Evolutionary conservation across 2,113 vertebrate genomes (phyloP), one percentile per base, ranked within the genome.

Genomic region (Paralichthys olivaceus): DNA sequence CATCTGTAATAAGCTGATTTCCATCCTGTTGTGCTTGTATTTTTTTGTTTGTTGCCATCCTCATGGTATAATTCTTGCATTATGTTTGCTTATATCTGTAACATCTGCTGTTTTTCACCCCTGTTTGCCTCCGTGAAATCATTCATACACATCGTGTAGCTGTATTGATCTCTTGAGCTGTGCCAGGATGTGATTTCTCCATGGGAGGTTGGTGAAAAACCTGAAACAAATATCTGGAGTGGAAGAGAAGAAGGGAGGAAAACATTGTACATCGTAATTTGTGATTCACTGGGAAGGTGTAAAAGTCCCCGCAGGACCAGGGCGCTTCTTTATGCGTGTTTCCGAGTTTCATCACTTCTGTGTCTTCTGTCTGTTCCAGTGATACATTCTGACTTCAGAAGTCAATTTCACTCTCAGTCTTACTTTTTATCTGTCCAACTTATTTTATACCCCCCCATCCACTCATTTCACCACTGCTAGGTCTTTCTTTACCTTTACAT

Each of bases 381-480:
- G 82, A 83, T 87, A 66, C 56, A 34, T 61, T 87, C 63, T 75
- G 28, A 40, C 59, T 83, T 86, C 88, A 85, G 56, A 84, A 85
- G 84, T 90, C 87, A 87, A 77, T 91, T 88, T 91, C 85, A 75
- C 61, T 78, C 65, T 70, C 80, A 58, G 78, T 75, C 84, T 89
- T 85, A 78, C 65, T 81, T 86, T 90, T 85, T 84, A 86, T 89
- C 80, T 76, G 82, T 86, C 80, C 78, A 66, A 72, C 66, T 62
- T 69, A 54, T 89, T 90, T 89, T 78, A 82, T 87, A 70, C 80
- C 61, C 53, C 64, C 69, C 77, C 49, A 28, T 84, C 49, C 84
- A 55, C 71, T 85, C 79, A 69, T 84, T 86, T 67, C 67, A 43
- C 43, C 66, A 25, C 57, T 40, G 37, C 79, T 29, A 56, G 76